These are phyloP conservation scores for Drosophila parabipectinata DNA, from an alignment of 1,140 invertebrate genomes.

Conservation along the genomic window DNA sequence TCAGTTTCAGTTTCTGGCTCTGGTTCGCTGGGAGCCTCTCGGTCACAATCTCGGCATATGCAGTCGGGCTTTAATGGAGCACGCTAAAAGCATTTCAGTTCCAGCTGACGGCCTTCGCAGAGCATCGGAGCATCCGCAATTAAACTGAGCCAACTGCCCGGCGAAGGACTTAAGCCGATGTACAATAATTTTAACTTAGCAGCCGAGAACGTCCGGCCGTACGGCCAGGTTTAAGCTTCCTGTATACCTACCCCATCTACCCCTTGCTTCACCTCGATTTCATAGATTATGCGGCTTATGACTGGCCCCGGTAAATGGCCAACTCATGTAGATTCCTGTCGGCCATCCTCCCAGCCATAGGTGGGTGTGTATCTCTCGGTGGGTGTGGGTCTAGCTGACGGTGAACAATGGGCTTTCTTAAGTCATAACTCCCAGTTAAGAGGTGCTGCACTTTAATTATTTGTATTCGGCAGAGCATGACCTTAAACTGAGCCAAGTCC, in stretches of 20 bases:
- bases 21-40: too few relatives aligned
- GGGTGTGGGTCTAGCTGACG: too few relatives aligned
- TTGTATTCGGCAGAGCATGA: slow-evolving; percentile 44
- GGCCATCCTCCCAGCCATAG: slow-evolving; percentile 36
- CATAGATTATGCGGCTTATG: slow-evolving; percentile 64
- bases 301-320: slow-evolving; percentile 52
- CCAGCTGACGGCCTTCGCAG: slow-evolving; percentile 9
- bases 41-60: slow-evolving; percentile 51
- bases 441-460: slow-evolving; percentile 56
- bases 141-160: slow-evolving; percentile 35
- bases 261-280: slow-evolving; percentile 39
- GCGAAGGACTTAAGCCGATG: slow-evolving; percentile 55
- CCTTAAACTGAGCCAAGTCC: slow-evolving; percentile 18
- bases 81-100: slow-evolving; percentile 52
- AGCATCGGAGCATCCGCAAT: slow-evolving; percentile 14
- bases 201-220: slow-evolving; percentile 27
- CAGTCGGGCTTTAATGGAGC: slow-evolving; percentile 53
- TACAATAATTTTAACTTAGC: slow-evolving; percentile 64
- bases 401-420: slow-evolving; percentile 39
- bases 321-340: slow-evolving; percentile 49
- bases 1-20: not conserved
- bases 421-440: slow-evolving; percentile 44
- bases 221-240: slow-evolving; percentile 35
- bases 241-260: not conserved
- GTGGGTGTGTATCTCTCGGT: not conserved